These are phyloP conservation scores for Parazoanthus swiftii DNA, from an alignment of 92 coral and sea anemone species.

Conservation along the genomic window DNA sequence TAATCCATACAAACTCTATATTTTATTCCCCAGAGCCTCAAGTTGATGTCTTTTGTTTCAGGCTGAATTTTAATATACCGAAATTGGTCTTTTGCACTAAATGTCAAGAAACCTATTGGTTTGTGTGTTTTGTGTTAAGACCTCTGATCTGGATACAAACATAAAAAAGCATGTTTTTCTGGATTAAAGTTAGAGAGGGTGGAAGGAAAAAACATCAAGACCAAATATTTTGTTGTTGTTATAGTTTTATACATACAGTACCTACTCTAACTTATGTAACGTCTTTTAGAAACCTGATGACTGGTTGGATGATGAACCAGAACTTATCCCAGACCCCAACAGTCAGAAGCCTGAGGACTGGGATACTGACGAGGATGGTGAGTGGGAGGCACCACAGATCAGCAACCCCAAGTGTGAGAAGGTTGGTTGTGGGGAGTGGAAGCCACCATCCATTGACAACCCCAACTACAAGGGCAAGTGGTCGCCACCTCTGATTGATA, in stretches of 20 bases:
- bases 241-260: neutral
- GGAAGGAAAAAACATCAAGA: no score
- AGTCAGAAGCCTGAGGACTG: conserved; percentile 96
- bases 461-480: conserved; percentile 97
- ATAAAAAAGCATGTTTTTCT: neutral
- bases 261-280: neutral
- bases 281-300: conserved; percentile 87
- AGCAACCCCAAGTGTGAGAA: conserved; percentile 98
- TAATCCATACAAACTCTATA: no score
- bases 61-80: no score
- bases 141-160: conserved; percentile 83
- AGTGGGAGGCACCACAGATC: conserved; percentile 98
- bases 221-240: no score
- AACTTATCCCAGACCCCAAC: conserved; percentile 89
- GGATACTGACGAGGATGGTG: conserved; percentile 99
- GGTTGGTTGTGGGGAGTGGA: conserved; percentile 97
- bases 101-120: conserved; percentile 92
- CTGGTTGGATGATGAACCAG: conserved; percentile 97
- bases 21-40: no score
- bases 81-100: conserved; percentile 56
- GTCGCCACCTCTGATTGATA: conserved; percentile 91
- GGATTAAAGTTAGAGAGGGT: no score
- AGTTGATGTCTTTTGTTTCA: no score
- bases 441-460: conserved; percentile 84
- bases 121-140: conserved; percentile 94